phyloP scores from a whole-genome alignment of 2,888 invertebrate species.

The Eremobia ochroleuca region DNA sequence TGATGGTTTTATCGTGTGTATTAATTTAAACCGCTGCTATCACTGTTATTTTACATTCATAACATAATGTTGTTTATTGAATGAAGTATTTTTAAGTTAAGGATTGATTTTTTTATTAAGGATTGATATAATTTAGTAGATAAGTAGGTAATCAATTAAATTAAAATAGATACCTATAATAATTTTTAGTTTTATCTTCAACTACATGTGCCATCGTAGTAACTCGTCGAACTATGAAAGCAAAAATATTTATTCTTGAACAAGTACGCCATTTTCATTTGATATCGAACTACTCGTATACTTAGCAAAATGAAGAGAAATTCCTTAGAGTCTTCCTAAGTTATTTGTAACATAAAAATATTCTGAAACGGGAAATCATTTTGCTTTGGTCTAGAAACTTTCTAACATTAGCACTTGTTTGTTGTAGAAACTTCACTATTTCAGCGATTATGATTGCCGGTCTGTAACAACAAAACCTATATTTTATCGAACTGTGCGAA shows the following conservation, averaged over 20 bases:
- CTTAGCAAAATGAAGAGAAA: slow-evolving; percentile 15
- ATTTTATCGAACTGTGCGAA: slow-evolving; percentile 68
- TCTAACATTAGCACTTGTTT: slow-evolving; percentile 54
- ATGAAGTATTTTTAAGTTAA: background rate
- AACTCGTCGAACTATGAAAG: background rate
- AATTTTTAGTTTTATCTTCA: slow-evolving; percentile 28
- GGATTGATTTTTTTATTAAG: background rate
- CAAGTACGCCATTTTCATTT: slow-evolving; percentile 24
- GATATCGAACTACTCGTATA: slow-evolving; percentile 1
- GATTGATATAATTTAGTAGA: background rate
- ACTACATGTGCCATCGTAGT: background rate
- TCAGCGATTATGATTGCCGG: slow-evolving; percentile 57
- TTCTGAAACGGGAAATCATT: slow-evolving; percentile 16
- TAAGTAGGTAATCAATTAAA: background rate
- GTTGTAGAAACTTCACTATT: slow-evolving; percentile 46
- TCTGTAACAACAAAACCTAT: slow-evolving; percentile 60
- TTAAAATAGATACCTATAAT: background rate
- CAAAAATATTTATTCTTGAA: slow-evolving; percentile 16
- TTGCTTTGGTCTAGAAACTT: slow-evolving; percentile 50
- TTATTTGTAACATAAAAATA: slow-evolving; percentile 44
- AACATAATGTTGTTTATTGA: slow-evolving; percentile 1
- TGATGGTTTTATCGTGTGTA: slow-evolving; percentile 23
- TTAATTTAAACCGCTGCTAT: slow-evolving; percentile 24
- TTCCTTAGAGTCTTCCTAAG: slow-evolving; percentile 13
- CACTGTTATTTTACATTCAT: slow-evolving; percentile 30